Conservation (phyloP, 1,140 invertebrate genomes). For the Berghia stephanieae region DNA sequence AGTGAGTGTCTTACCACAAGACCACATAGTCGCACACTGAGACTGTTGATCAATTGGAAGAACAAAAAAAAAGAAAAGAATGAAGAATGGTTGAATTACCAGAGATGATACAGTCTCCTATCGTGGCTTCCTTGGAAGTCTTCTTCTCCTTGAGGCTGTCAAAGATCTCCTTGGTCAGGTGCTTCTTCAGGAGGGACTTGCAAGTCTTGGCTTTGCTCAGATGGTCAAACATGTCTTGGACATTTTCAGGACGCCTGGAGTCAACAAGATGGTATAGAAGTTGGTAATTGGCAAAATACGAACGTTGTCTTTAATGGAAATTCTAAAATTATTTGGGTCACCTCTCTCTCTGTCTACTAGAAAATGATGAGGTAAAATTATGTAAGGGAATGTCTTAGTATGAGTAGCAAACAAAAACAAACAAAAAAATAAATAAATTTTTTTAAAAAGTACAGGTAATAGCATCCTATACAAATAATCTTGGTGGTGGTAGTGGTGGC, state of each 20-base stretch:
- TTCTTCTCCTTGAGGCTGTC: slow-evolving; percentile 52
- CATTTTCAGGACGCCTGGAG: slow-evolving; percentile 35
- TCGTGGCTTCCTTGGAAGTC: slow-evolving; percentile 48
- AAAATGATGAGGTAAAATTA: neutral
- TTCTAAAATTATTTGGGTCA: neutral
- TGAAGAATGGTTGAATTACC: slow-evolving; percentile 38
- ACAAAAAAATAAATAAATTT: neutral
- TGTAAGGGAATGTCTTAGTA: neutral
- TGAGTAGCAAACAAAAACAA: neutral
- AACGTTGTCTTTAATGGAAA: neutral
- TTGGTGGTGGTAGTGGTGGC: no score
- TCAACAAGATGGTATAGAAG: neutral
- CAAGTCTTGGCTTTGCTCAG: slow-evolving; percentile 41
- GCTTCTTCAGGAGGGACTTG: slow-evolving; percentile 55
- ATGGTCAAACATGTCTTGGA: slow-evolving; percentile 42
- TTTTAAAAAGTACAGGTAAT: neutral
- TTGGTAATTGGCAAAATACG: neutral
- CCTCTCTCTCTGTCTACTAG: neutral
- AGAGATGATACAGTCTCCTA: slow-evolving; percentile 53
- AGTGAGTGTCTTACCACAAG: no score
- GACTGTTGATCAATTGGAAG: no score
- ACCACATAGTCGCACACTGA: no score
- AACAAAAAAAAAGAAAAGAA: neutral
- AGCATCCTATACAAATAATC: no score
- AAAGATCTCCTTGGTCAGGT: slow-evolving; percentile 49